These are phyloP conservation scores for Natrix natrix DNA, from an alignment of 2,797 vertebrate species.

Conservation along the genomic window DNA sequence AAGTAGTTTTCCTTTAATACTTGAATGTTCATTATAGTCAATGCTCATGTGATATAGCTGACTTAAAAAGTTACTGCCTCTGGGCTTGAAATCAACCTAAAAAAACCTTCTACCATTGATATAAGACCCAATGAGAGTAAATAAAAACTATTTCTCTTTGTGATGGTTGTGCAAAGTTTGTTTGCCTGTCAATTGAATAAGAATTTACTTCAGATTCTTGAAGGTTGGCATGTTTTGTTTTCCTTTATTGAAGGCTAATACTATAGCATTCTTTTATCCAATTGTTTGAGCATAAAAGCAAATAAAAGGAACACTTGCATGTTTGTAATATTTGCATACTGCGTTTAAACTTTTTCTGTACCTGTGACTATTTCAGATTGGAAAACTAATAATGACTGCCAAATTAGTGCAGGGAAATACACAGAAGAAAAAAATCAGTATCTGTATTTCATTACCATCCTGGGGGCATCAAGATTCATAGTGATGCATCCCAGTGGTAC, in stretches of 20 bases:
- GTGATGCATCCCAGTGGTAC: neutral
- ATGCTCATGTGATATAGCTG: neutral
- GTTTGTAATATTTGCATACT: neutral
- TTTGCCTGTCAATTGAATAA: neutral
- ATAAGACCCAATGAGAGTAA: neutral
- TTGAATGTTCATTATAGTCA: neutral
- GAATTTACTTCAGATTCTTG: neutral
- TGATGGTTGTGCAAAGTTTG: neutral
- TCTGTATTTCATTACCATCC: neutral
- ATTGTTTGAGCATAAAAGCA: neutral
- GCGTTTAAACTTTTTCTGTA: neutral
- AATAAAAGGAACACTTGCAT: neutral
- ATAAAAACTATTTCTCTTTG: neutral
- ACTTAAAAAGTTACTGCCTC: neutral
- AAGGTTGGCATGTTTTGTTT: neutral
- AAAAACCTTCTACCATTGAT: neutral
- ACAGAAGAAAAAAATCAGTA: neutral
- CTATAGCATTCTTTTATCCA: neutral
- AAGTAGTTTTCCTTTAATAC: neutral
- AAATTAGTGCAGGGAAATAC: neutral
- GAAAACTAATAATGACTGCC: neutral
- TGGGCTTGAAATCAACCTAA: neutral
- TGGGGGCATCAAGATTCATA: neutral
- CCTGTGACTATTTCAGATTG: neutral
- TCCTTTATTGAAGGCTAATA: conserved; percentile 6